Conservation (phyloP, 2,888 invertebrate genomes). For the Tridacna gigas region DNA sequence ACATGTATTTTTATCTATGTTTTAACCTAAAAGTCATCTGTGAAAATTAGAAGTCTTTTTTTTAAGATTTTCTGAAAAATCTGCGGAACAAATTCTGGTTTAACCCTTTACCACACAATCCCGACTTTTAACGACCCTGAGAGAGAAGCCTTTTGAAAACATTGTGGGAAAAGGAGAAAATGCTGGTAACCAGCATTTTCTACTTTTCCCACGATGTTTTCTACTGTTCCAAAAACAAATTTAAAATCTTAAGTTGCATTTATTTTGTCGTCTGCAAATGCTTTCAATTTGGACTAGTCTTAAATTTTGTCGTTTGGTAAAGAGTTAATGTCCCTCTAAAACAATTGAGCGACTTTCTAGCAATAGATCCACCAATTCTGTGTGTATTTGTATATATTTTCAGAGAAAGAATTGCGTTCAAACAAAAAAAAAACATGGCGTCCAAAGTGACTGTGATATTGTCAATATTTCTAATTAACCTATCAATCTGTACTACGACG, state of each 20-base stretch:
- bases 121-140: not conserved
- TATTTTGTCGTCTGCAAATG: not conserved
- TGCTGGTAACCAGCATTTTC: not conserved
- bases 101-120: too few species aligned
- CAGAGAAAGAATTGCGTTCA: too few species aligned
- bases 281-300: not conserved
- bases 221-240: not conserved
- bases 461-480: not conserved
- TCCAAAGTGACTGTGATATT: conserved; percentile 21
- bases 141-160: not conserved
- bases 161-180: not conserved
- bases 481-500: not conserved
- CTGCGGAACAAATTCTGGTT: too few species aligned
- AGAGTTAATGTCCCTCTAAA: not conserved
- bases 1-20: not conserved
- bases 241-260: not conserved
- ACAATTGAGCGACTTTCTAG: not conserved
- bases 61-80: too few species aligned
- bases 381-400: not conserved
- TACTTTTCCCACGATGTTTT: not conserved
- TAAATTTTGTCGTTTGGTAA: not conserved
- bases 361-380: not conserved
- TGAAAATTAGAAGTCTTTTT: too few species aligned
- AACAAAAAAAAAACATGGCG: not conserved
- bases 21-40: too few species aligned